A percentile compares a stretch with the other conserved stretches of the same genome.
These are phyloP conservation scores for Pygoscelis antarcticus DNA, from an alignment of 2,113 vertebrate genomes.

Conservation along the genomic window DNA sequence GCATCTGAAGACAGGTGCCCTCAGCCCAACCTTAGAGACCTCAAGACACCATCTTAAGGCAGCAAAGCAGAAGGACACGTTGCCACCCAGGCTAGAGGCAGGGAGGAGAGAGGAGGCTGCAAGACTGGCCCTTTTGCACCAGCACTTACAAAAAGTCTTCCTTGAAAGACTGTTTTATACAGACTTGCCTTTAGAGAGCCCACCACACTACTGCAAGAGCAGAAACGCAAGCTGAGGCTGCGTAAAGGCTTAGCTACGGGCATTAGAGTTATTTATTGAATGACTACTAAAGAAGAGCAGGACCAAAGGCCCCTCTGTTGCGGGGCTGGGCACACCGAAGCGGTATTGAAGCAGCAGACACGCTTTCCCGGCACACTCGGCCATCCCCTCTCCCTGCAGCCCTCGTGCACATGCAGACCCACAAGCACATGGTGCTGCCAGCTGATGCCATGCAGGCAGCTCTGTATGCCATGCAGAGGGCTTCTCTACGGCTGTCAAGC, in stretches of 20 bases:
- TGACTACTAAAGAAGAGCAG: conserved; percentile 39
- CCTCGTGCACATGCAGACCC: not conserved
- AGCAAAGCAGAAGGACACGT: not conserved
- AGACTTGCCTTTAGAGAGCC: not conserved
- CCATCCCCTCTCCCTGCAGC: not conserved
- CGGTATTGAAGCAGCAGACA: not conserved
- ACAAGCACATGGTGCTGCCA: rapidly evolving
- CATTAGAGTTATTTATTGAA: conserved; percentile 59
- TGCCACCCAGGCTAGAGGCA: not conserved
- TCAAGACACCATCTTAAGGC: not conserved
- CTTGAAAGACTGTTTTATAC: not conserved
- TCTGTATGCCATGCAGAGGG: not conserved
- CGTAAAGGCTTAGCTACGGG: not conserved
- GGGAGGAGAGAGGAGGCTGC: not conserved
- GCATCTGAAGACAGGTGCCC: not conserved
- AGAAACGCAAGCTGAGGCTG: not conserved
- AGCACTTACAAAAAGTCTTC: not conserved
- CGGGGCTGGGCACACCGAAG: not conserved
- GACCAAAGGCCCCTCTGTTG: conserved; percentile 17
- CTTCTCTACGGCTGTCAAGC: not conserved
- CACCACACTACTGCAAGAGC: not conserved
- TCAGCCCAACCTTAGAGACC: not conserved
- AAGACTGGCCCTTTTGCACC: conserved; percentile 16
- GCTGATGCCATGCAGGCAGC: not conserved
- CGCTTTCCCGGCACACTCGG: rapidly evolving